Conservation (phyloP, 1,140 invertebrate genomes). For the Phymorhynchus buccinoides region DNA sequence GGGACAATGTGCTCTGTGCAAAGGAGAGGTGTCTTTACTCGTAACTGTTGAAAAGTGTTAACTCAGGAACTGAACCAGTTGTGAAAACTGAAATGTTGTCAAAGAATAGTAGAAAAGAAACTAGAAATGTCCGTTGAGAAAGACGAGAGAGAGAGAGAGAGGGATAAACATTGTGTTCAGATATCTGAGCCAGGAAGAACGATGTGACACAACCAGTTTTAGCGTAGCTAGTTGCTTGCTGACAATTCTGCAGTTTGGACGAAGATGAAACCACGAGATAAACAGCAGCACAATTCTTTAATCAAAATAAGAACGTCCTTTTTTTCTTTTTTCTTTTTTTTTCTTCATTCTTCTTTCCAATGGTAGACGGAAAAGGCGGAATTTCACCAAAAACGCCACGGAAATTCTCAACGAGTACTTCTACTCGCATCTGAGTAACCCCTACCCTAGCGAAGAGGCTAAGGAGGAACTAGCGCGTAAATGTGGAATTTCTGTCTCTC, state of each 20-base stretch:
- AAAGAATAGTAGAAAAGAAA: neutral
- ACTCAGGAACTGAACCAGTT: no score
- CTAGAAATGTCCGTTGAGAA: no score
- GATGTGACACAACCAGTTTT: slow-evolving; percentile 29
- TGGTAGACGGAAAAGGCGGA: slow-evolving; percentile 93
- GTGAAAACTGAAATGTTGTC: neutral
- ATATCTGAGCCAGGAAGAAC: neutral
- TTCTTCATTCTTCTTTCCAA: slow-evolving; percentile 10
- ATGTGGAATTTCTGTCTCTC: slow-evolving; percentile 98
- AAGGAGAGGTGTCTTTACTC: no score
- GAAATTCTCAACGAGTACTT: slow-evolving; percentile 99
- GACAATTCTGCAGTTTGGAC: neutral
- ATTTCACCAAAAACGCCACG: slow-evolving; percentile 99
- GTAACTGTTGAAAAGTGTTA: no score
- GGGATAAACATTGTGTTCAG: neutral
- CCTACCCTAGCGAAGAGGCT: slow-evolving; percentile 99
- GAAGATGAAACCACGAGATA: no score
- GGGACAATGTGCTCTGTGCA: no score
- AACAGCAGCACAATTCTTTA: neutral
- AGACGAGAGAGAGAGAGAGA: neutral
- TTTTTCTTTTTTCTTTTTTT: slow-evolving; percentile 17
- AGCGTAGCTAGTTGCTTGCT: neutral
- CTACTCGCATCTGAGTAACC: slow-evolving; percentile 99
- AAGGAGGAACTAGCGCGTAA: slow-evolving; percentile 99
- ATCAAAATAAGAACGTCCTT: slow-evolving; percentile 17